Base-by-base conservation (phyloP, 2,888 invertebrate genomes). In the Gerris lacustris region DNA sequence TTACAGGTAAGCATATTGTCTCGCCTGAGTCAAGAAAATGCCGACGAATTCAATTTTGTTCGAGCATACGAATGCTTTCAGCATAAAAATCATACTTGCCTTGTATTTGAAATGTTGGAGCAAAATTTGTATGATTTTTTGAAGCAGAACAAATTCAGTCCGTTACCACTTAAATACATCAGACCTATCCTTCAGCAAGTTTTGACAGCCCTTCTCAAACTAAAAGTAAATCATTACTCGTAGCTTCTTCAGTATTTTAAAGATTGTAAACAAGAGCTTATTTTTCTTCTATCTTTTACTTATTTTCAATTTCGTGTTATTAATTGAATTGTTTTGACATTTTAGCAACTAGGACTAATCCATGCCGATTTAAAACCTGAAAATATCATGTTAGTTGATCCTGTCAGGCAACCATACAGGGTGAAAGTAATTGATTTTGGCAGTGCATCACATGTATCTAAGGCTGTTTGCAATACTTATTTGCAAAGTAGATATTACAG, bases 401-500 rank as follows among this genome's bases (percentile, higher is more conserved):
- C 98, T 67, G 91, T 91, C 72, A 88, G 97, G 75, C 96, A 97
- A 81, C 99, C 99, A 1, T 99, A 97, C 84, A 87, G 98, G 76
- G 98, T 99, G 71, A 99, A 99, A 86, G 99, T 97, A 68, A 99
- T 99, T 78, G 99, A 99, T 86, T 99, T 99, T 84, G 99, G 99
- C 76, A 97, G 96, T 79, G 99, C 99, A 70, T 96, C 96, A 73
- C 98, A 99, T 82, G 96, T 98, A 77, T 96, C 96, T 82, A 99
- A 99, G 84, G 98, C 98, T 15, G 97, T 99, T 68, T 98, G 98
- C 83, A 99, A 99, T 80, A 99, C 99, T 7, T 99, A 99, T 82
- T 86, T 99, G 78, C 99, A 99, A 84, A 98, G 97, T 78, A 87
- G 99, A 80, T 99, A 99, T 81, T 99, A 99, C 83, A 90, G 97